Conservation (phyloP, 2,888 invertebrate species). For the Nephrotoma appendiculata region DNA sequence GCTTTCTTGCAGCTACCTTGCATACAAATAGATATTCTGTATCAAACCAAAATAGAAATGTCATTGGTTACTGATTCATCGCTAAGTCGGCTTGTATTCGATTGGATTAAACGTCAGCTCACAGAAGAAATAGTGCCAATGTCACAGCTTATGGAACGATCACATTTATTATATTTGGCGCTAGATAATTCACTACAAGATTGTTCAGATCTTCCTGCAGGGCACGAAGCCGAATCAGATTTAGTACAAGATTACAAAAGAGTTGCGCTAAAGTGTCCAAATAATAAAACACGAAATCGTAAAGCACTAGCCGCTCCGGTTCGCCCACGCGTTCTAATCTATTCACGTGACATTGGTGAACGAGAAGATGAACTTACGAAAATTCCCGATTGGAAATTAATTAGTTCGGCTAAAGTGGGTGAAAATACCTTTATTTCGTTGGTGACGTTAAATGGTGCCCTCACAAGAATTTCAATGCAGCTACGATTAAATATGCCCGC, state of each 20-base stretch:
- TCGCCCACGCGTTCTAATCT: conserved; percentile 45
- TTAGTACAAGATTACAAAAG: conserved; percentile 64
- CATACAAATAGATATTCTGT: conserved; percentile 58
- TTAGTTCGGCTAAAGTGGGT: conserved; percentile 41
- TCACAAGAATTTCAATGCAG: conserved; percentile 46
- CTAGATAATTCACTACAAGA: conserved; percentile 62
- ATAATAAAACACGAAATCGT: conserved; percentile 18
- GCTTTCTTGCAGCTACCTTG: conserved; percentile 37
- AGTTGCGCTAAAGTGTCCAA: conserved; percentile 25
- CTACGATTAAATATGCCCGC: conserved; percentile 36
- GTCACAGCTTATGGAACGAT: conserved; percentile 15
- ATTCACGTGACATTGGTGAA: conserved; percentile 40
- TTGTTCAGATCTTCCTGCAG: conserved; percentile 56
- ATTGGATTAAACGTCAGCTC: conserved; percentile 41
- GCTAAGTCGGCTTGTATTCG: conserved; percentile 45
- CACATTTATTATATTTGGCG: conserved; percentile 29
- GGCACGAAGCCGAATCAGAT: conserved; percentile 48
- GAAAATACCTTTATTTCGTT: conserved; percentile 48
- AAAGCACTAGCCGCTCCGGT: conserved; percentile 40
- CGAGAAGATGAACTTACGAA: conserved; percentile 15
- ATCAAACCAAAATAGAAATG: conserved; percentile 55
- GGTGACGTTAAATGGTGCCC: conserved; percentile 43
- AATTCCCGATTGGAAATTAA: conserved; percentile 46
- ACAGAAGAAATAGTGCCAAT: conserved; percentile 22
- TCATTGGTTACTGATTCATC: conserved; percentile 40